phyloP scores from a whole-genome alignment of 2,797 vertebrate species.

The Ambastaia sidthimunki region DNA sequence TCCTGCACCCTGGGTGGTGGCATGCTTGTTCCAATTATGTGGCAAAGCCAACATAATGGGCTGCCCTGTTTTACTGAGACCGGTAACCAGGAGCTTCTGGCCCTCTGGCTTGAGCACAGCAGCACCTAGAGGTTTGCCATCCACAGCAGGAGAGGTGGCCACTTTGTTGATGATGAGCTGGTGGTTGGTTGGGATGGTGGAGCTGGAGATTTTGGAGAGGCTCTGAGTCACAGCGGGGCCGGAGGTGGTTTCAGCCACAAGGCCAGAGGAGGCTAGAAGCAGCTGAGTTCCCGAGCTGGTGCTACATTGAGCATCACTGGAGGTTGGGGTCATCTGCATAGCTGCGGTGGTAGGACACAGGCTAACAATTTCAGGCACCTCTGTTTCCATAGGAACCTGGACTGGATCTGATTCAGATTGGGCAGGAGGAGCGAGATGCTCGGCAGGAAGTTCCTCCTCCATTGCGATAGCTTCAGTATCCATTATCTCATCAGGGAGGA shows the following conservation, averaged over 20 bases:
- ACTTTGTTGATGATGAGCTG: conserved; percentile 95
- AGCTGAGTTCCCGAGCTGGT: conserved; percentile 66
- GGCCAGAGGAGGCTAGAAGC: conserved; percentile 73
- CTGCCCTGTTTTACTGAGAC: conserved; percentile 90
- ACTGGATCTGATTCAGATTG: conserved; percentile 81
- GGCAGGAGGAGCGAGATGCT: conserved; percentile 60
- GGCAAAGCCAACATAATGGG: conserved; percentile 92
- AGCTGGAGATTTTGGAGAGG: conserved; percentile 85
- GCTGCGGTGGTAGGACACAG: conserved; percentile 62
- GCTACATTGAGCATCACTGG: conserved; percentile 63
- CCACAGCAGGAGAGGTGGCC: conserved; percentile 80
- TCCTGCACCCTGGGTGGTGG: conserved; percentile 76
- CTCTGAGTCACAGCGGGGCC: conserved; percentile 70
- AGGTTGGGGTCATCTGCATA: conserved; percentile 57
- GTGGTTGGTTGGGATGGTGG: conserved; percentile 90
- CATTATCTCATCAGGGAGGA: conserved; percentile 99
- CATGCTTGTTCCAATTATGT: conserved; percentile 81
- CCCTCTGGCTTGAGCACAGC: conserved; percentile 89
- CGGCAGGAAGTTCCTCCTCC: conserved; percentile 81
- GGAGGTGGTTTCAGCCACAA: conserved; percentile 68
- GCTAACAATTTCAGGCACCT: conserved; percentile 85
- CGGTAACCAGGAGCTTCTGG: conserved; percentile 92
- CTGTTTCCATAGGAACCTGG: conserved; percentile 95
- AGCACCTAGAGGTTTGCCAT: conserved; percentile 75
- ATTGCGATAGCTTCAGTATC: conserved; percentile 88